Evolutionary conservation across 2,113 vertebrate genomes (phyloP), one percentile per base, ranked within the genome.

Genomic region (Daphoenositta chrysoptera): DNA sequence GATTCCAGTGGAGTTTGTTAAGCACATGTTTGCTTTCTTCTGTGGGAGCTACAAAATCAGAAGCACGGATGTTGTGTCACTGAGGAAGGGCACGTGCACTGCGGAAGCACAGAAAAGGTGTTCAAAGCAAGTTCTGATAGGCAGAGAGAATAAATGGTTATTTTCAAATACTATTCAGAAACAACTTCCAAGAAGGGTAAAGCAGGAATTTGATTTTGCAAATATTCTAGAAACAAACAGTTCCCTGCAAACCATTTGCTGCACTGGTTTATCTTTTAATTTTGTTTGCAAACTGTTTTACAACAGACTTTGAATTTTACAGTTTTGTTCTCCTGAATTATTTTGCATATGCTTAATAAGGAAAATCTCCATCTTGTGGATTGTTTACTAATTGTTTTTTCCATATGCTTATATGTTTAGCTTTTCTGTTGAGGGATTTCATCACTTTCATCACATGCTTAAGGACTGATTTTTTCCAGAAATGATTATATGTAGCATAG

Each of bases 381-480:
- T 92, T 92, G 71, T 72, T 94, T 90, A 45, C 54, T 76, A 83
- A 83, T 77, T 72, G 18, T 86, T n/a, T 76, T 86, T 93, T 78
- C 81, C 79, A 42, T 97, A 93, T 92, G 63, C 85, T 90, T 66
- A 5, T 77, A 76, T 83, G 40, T 57, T 92, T 20, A 54, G 35
- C 64, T 81, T 83, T 85, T 90, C 61, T 80, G 7, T 44, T 71
- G 42, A 82, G 58, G 14, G 45, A 66, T 92, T 90, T 94, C 20
- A 92, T 87, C 54, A 20, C 51, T 81, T 87, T 57, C 28, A 31
- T 82, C 39, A 65, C 40, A 65, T 79, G 37, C 48, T 87, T 30
- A 40, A 88, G 35, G 39, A 89, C 31, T 70, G 4, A n/a, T 15
- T 77, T 84, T 77, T 73, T 20, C 40, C 5, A 3, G 57, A 71